Conservation (phyloP, 1,140 invertebrate genomes). For the Calycopis cecrops region DNA sequence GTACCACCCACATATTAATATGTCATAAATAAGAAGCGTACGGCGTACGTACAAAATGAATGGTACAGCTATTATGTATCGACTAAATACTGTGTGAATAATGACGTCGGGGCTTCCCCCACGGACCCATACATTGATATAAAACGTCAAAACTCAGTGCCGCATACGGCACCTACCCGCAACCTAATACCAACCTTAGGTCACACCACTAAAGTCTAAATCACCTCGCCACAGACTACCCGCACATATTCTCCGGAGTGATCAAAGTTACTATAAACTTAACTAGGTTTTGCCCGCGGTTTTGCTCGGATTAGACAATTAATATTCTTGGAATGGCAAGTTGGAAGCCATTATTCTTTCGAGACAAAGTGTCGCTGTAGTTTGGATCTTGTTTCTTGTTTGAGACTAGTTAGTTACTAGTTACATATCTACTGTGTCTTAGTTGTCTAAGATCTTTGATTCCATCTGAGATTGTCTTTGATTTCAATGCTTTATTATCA, state of each 20-base stretch:
- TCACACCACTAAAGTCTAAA: background rate
- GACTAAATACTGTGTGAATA: conserved; percentile 20
- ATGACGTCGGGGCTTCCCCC: conserved; percentile 10
- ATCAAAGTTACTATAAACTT: conserved; percentile 8
- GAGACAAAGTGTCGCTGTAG: background rate
- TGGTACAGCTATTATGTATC: conserved; percentile 9
- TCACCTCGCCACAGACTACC: background rate
- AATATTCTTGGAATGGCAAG: conserved; percentile 3
- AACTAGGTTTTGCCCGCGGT: conserved; percentile 8
- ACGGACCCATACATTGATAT: conserved; percentile 19
- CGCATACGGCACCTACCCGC: background rate
- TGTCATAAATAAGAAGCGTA: background rate
- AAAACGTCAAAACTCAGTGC: conserved; percentile 16
- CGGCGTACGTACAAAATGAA: conserved; percentile 6
- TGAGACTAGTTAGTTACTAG: background rate
- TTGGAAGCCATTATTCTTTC: conserved; percentile 4
- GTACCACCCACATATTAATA: background rate
- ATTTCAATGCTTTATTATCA: no score
- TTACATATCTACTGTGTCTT: background rate
- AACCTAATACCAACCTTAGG: background rate
- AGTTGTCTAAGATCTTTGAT: background rate
- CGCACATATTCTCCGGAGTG: conserved; percentile 5
- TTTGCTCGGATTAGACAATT: conserved; percentile 11
- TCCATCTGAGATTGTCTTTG: background rate
- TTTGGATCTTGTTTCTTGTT: background rate